These are phyloP conservation scores for Halocaridina rubra DNA, from an alignment of 2,888 invertebrate species.

Conservation along the genomic window DNA sequence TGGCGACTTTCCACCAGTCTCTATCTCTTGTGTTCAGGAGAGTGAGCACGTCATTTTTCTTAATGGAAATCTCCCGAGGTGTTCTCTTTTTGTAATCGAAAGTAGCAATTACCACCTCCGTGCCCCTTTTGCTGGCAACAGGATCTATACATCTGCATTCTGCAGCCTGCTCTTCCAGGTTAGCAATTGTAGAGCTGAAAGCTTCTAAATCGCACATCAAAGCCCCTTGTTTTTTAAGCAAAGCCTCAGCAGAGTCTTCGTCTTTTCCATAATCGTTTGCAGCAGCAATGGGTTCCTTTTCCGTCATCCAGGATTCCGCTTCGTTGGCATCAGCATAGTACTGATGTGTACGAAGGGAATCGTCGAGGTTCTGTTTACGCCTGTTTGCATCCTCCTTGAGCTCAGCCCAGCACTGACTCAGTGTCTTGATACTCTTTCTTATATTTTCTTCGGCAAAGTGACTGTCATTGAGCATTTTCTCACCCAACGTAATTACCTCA, in stretches of 20 bases:
- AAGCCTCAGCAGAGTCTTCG: constrained; percentile 96
- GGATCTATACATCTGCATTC: constrained; percentile 97
- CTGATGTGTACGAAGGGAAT: constrained; percentile 91
- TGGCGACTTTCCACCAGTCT: constrained; percentile 99
- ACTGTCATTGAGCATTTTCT: constrained; percentile 88
- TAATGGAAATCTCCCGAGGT: constrained; percentile 99
- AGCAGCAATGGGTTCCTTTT: constrained; percentile 97
- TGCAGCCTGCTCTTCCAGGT: constrained; percentile 90
- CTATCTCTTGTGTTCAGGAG: constrained; percentile 98
- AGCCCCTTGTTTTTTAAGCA: constrained; percentile 98
- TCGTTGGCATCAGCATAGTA: constrained; percentile 99
- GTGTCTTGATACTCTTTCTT: constrained; percentile 80
- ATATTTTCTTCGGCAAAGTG: constrained; percentile 99
- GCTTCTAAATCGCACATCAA: constrained; percentile 96
- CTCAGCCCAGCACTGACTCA: constrained; percentile 91
- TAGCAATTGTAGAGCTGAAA: constrained; percentile 94
- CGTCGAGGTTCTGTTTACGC: constrained; percentile 95
- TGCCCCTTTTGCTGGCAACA: constrained; percentile 92
- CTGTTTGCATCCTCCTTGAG: constrained; percentile 88
- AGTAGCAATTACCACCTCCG: constrained; percentile 96
- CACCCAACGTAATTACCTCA: constrained; percentile 89
- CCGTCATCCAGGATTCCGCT: constrained; percentile 98
- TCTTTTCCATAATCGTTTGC: constrained; percentile 98
- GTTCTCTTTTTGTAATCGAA: constrained; percentile 99
- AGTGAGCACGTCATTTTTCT: constrained; percentile 96